A percentile compares a stretch with the other conserved stretches of the same genome.
phyloP scores from a whole-genome alignment of 1,140 invertebrate genomes.

The Battus philenor region DNA sequence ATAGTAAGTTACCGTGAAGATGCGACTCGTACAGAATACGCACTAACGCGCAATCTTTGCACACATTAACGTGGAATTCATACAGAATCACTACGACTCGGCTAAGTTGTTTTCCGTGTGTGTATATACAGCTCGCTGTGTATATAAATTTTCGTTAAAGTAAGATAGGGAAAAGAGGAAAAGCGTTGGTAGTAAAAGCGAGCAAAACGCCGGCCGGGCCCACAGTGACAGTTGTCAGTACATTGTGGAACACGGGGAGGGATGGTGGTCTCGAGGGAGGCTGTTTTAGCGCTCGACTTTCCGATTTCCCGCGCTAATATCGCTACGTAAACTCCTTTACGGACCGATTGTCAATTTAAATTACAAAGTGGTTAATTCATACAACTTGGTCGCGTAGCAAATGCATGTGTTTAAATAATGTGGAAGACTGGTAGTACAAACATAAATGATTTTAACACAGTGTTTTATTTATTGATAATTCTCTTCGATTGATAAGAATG shows the following conservation, averaged over 20 bases:
- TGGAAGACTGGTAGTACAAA: not conserved
- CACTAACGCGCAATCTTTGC: conserved; percentile 32
- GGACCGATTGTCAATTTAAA: too few species aligned
- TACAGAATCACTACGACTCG: conserved; percentile 28
- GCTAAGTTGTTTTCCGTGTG: conserved; percentile 50
- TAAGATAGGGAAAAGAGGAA: conserved; percentile 65
- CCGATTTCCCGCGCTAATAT: conserved; percentile 55
- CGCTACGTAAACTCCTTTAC: conserved; percentile 19
- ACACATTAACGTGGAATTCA: conserved; percentile 28
- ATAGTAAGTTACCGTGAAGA: conserved; percentile 38
- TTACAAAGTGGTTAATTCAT: too few species aligned
- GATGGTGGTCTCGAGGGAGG: conserved; percentile 49
- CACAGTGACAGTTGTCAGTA: conserved; percentile 58
- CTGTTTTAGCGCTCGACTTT: conserved; percentile 40
- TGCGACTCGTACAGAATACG: conserved; percentile 37
- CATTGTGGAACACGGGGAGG: conserved; percentile 44
- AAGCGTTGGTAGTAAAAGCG: conserved; percentile 56
- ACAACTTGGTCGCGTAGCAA: too few species aligned
- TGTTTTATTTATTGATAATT: conserved; percentile 1
- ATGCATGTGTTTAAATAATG: too few species aligned
- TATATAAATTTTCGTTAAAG: conserved; percentile 59
- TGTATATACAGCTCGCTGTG: conserved; percentile 43
- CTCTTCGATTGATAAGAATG: conserved; percentile 7
- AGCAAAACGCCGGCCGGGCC: conserved; percentile 46
- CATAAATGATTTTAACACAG: not conserved